Base-by-base conservation (phyloP, 2,888 invertebrate species). In the Drosophila parthenogenetica region DNA sequence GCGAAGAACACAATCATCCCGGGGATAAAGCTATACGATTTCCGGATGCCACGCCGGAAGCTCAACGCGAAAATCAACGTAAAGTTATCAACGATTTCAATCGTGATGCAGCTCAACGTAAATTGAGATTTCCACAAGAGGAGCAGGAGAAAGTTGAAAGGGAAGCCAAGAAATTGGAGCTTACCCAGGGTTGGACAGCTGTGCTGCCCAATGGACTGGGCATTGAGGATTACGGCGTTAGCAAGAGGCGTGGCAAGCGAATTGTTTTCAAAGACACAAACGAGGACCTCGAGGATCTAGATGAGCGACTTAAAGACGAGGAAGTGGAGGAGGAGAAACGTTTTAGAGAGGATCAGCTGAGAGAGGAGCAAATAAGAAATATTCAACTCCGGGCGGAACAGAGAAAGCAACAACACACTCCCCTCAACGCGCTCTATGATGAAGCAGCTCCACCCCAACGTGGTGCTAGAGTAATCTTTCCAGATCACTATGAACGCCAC, bases 391-490 rank as follows among this genome's bases (percentile, higher is more conserved):
- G 48, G 10, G 73, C 65, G 13, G 58, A 61, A 2, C 65, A 55
- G 32, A 22, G 35, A 19, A 49, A 14, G 35, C 60, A 68, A 14
- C 69, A 71, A 0, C 61, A 76, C 4, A 66, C 61, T 16, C 77
- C 77, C 22, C 78, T 48, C 0, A 85, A 79, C 57, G 87, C 80
- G 3, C 65, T 79, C 25, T 70, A 77, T 37, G 72, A 77, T 35
- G 67, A 69, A n/a, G 58, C 74, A 54, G 87, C 87, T n/a, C 87
- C 89, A 22, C 88, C 88, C 0, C 83, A 87, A 39, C 86, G 88
- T 13, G 79, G 89, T 11, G 81, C 87, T 7, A 82, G 90, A 59
- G 91, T 93, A 72, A 92, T 93, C 49, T 94, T 94, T 76, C 94
- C 94, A 3, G 93, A 93, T 78, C 92, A 94, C 65, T 91, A 90